A percentile compares a stretch with the other conserved stretches of the same genome.
These are phyloP conservation scores for Danio rerio DNA, from an alignment of 2,113 vertebrate genomes.

Conservation along the genomic window DNA sequence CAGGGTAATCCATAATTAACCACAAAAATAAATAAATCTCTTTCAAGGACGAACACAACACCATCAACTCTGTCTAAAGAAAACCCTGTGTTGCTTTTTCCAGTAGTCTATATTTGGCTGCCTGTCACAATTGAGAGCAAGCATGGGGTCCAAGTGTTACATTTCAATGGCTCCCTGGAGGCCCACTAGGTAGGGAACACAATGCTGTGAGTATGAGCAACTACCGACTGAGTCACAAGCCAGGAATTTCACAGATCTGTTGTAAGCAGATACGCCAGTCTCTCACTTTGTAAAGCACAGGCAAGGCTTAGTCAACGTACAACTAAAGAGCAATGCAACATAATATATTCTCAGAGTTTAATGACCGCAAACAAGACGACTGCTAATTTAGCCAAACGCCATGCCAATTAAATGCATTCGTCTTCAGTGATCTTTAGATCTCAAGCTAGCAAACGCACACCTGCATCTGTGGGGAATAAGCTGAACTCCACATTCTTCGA, in stretches of 20 bases:
- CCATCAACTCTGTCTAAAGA: not conserved
- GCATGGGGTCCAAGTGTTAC: constrained; percentile 25
- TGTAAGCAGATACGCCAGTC: constrained; percentile 4
- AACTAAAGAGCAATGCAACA: constrained; percentile 4
- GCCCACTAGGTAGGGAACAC: constrained; percentile 29
- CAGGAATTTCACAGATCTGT: constrained; percentile 19
- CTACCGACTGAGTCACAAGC: constrained; percentile 27
- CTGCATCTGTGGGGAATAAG: not conserved
- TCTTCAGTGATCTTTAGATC: not conserved
- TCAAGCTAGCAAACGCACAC: not conserved
- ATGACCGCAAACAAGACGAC: not conserved
- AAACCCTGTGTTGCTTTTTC: constrained; percentile 12
- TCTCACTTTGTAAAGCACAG: not conserved
- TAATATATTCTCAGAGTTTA: not conserved
- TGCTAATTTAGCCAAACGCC: not conserved
- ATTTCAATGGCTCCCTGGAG: constrained; percentile 39
- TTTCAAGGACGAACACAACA: not conserved
- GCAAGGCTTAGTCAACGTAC: not conserved
- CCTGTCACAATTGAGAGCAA: constrained; percentile 33
- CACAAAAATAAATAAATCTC: not conserved
- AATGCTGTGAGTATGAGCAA: constrained; percentile 30
- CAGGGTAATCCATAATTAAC: not conserved
- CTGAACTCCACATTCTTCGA: not conserved
- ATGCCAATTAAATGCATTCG: not conserved
- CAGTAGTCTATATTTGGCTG: constrained; percentile 37